Conservation (phyloP, 2,888 invertebrate genomes). For the Mimumesa dahlbomi region DNA sequence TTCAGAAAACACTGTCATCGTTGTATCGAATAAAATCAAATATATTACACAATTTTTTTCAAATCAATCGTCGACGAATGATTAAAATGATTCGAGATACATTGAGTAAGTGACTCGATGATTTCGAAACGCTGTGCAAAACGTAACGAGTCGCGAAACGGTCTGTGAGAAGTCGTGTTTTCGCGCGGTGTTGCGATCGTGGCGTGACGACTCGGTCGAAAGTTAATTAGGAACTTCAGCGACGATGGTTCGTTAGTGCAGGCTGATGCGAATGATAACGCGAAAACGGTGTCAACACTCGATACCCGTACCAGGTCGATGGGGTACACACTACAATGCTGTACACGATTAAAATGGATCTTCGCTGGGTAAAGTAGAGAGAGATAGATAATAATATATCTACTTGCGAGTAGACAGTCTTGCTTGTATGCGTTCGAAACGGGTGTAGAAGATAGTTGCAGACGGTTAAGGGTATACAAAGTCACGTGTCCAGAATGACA, state of each 20-base stretch:
- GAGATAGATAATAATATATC: too few relatives aligned
- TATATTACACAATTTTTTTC: too few relatives aligned
- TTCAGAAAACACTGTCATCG: too few relatives aligned
- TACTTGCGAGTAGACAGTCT: constrained; percentile 12
- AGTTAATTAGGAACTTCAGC: constrained; percentile 29
- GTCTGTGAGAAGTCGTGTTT: too few relatives aligned
- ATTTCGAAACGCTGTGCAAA: too few relatives aligned
- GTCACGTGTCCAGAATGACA: neutral
- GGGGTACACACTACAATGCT: constrained; percentile 8
- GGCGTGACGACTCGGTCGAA: constrained; percentile 4
- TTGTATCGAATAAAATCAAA: too few relatives aligned
- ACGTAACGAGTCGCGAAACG: too few relatives aligned
- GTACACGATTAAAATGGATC: constrained; percentile 22
- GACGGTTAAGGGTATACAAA: neutral
- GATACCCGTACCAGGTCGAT: constrained; percentile 16
- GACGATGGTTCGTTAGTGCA: constrained; percentile 14
- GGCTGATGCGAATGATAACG: constrained; percentile 26
- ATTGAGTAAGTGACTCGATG: too few relatives aligned
- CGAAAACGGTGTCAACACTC: constrained; percentile 15
- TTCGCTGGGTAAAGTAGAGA: neutral
- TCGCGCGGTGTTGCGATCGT: constrained; percentile 1
- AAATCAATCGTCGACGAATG: too few relatives aligned
- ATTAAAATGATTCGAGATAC: too few relatives aligned
- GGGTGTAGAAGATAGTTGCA: neutral
- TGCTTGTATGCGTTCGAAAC: neutral